These are phyloP conservation scores for Cheirogaleus medius DNA, from an alignment of 2,113 vertebrate species.

Conservation along the genomic window DNA sequence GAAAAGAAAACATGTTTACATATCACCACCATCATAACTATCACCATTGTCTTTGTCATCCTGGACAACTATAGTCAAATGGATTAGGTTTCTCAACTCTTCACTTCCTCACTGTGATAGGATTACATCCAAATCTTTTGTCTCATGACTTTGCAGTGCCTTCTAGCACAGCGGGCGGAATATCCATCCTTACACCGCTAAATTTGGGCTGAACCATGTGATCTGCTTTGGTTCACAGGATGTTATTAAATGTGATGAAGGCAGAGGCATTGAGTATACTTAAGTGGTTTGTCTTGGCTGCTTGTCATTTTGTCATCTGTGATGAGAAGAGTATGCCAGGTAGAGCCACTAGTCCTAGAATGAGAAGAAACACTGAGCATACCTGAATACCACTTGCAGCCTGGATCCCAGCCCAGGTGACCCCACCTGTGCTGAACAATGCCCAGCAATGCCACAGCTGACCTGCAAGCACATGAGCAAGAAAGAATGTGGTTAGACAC, in stretches of 20 bases:
- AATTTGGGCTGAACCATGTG: background rate
- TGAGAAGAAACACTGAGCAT: background rate
- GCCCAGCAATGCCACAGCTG: background rate
- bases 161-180: background rate
- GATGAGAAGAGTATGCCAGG: background rate
- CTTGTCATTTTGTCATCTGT: background rate
- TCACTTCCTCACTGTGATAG: fast-evolving
- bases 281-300: background rate
- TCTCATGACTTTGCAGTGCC: background rate
- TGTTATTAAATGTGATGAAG: background rate
- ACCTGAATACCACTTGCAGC: background rate
- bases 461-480: background rate
- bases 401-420: background rate
- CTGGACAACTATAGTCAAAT: background rate
- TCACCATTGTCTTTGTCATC: background rate
- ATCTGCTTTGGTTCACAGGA: background rate
- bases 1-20: background rate
- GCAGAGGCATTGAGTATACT: background rate
- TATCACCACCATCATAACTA: background rate
- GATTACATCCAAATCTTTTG: background rate
- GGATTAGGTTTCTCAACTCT: background rate
- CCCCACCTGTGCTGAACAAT: background rate
- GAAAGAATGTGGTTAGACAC: background rate
- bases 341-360: background rate
- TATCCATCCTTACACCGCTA: background rate